A percentile compares a stretch with the other conserved stretches of the same genome.
These are phyloP conservation scores for Hormiphora californensis DNA, from an alignment of 37 sponge, comb jelly and placozoan genomes.

Conservation along the genomic window DNA sequence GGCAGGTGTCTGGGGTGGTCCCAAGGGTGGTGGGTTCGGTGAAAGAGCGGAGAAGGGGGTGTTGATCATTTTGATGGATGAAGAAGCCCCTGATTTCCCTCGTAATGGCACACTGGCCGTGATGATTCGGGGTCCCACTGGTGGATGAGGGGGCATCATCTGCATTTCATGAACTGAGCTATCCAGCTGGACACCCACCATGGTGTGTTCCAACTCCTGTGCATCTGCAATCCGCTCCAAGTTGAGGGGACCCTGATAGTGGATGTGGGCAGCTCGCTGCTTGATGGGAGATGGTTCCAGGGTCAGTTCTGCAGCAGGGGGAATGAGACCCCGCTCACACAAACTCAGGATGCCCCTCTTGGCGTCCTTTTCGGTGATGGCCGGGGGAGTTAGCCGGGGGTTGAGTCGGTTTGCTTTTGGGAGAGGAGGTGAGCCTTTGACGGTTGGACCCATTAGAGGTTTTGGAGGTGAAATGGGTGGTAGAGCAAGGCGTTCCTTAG, in stretches of 20 bases:
- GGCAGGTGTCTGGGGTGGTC: conserved; percentile 51
- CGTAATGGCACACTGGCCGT: conserved; percentile 23
- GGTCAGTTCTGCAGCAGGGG: conserved; percentile 73
- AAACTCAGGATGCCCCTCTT: conserved; percentile 83
- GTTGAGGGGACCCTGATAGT: background rate
- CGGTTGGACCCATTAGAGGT: conserved; percentile 56
- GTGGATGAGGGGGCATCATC: too few species aligned
- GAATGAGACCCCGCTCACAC: conserved; percentile 89
- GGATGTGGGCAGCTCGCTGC: conserved; percentile 51
- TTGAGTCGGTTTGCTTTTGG: conserved; percentile 54
- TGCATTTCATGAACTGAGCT: conserved; percentile 18
- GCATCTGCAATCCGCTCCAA: conserved; percentile 52
- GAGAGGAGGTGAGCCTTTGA: conserved; percentile 29
- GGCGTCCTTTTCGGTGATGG: conserved; percentile 68
- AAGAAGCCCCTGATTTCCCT: background rate
- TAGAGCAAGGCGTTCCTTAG: background rate
- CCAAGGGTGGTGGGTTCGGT: conserved; percentile 26
- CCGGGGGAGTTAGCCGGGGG: conserved; percentile 68
- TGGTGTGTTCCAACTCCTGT: conserved; percentile 36
- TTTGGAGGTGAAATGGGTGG: background rate
- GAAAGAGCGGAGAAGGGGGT: conserved; percentile 14
- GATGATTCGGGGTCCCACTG: conserved; percentile 5
- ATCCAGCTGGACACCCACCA: conserved; percentile 45
- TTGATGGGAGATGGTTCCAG: conserved; percentile 73
- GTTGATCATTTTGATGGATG: conserved; percentile 41